Conservation (phyloP, 1,140 invertebrate species). For the Mamestra configurata region DNA sequence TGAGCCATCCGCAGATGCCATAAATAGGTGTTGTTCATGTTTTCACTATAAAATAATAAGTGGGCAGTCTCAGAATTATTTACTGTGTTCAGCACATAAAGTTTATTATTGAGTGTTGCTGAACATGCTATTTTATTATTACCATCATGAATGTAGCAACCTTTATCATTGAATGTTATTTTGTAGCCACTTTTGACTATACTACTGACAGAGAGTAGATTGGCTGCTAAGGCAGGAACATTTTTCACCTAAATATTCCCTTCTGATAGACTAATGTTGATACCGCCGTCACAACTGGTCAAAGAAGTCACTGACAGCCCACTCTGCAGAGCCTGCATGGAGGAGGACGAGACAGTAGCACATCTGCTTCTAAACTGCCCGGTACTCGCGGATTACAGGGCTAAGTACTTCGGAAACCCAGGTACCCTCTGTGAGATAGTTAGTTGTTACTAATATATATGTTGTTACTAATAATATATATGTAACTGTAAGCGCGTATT, state of each 20-base stretch:
- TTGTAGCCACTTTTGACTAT: constrained; percentile 54
- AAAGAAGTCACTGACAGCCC: no score
- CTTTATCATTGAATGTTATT: constrained; percentile 53
- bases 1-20: constrained; percentile 56
- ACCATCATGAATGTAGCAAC: constrained; percentile 44
- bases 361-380: no score
- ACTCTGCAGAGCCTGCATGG: no score
- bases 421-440: no score
- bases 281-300: constrained; percentile 53
- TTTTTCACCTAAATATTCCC: constrained; percentile 55
- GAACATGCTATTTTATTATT: constrained; percentile 21
- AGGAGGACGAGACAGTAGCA: no score
- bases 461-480: no score
- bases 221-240: constrained; percentile 55
- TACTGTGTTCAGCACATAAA: constrained; percentile 51
- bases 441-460: no score
- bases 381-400: no score
- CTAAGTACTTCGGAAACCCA: no score
- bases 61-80: constrained; percentile 35
- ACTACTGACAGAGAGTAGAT: constrained; percentile 56
- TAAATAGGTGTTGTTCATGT: constrained; percentile 48
- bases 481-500: no score
- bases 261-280: constrained; percentile 45
- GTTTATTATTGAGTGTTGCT: constrained; percentile 47
- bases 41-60: constrained; percentile 4